Evolutionary conservation across 2,797 vertebrate species (phyloP).

Genomic region (Setipinna tenuifilis): DNA sequence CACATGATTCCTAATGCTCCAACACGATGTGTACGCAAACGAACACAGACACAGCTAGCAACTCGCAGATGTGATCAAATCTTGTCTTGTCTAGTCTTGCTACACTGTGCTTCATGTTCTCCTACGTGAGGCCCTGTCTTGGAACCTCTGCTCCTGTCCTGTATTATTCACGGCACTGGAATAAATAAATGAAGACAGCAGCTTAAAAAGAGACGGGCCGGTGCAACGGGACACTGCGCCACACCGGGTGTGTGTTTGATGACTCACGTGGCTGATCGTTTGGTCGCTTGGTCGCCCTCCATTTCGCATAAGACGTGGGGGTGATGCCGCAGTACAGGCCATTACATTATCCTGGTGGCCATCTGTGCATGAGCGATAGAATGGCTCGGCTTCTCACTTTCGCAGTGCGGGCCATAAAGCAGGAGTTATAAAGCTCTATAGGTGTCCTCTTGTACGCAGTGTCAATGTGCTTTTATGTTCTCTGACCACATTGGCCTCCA

Average conservation of each 20-base stretch:
- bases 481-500: not conserved
- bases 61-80: not conserved
- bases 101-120: not conserved
- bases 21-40: not conserved
- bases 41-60: not conserved
- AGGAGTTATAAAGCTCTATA: not conserved
- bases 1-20: not conserved
- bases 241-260: not conserved
- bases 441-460: not conserved
- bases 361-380: conserved; percentile 40
- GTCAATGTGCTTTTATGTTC: not conserved
- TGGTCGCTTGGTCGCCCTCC: not conserved
- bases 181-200: conserved; percentile 63
- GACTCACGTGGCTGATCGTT: not conserved
- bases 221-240: conserved; percentile 58
- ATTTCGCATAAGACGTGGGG: not conserved
- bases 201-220: conserved; percentile 49
- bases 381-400: conserved; percentile 33
- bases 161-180: conserved; percentile 58
- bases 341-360: conserved; percentile 49
- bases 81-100: not conserved
- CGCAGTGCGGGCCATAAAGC: conserved; percentile 38
- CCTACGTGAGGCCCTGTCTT: not conserved
- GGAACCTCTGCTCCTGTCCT: conserved; percentile 42
- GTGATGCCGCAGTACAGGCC: conserved; percentile 22